Percentiles rank a stretch among this genome's conserved stretches.
Evolutionary conservation across 1,140 invertebrate genomes (phyloP).

Genomic region (Drosophila ficusphila): DNA sequence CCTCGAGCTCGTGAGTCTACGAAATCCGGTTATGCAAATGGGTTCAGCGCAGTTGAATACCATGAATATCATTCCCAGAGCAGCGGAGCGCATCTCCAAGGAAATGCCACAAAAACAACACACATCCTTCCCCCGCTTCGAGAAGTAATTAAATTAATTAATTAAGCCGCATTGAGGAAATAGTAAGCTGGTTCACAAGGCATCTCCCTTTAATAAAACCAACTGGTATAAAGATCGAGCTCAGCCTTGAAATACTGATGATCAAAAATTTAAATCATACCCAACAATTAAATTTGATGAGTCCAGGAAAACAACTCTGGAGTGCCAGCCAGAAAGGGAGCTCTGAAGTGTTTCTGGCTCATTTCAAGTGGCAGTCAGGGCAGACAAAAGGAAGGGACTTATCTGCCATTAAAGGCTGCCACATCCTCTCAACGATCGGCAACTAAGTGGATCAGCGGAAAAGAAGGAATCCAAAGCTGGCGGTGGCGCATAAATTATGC

Average conservation of each 20-base stretch:
- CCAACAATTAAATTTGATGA: constrained; percentile 19
- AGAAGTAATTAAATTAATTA: constrained; percentile 55
- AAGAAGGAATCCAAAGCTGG: constrained; percentile 3
- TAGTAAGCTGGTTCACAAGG: no score
- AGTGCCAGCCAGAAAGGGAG: constrained; percentile 2
- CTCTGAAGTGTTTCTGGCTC: constrained; percentile 32
- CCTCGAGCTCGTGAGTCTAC: constrained; percentile 42
- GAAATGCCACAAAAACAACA: constrained; percentile 21
- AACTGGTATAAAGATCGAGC: no score
- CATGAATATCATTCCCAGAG: constrained; percentile 55
- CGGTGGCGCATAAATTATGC: constrained; percentile 65
- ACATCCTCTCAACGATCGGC: constrained; percentile 24
- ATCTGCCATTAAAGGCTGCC: constrained; percentile 14
- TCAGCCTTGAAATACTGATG: constrained; percentile 8
- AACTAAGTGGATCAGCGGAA: constrained; percentile 27
- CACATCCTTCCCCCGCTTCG: constrained; percentile 28
- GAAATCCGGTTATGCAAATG: constrained; percentile 72
- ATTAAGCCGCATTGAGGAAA: no score
- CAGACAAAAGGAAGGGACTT: neutral
- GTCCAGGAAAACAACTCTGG: neutral
- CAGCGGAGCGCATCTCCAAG: constrained; percentile 24
- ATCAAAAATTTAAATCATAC: constrained; percentile 1
- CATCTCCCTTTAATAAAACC: no score
- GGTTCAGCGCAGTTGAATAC: constrained; percentile 49
- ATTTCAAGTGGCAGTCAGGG: constrained; percentile 15